Conservation (phyloP, 2,888 invertebrate species). For the Gortyna flavago region DNA sequence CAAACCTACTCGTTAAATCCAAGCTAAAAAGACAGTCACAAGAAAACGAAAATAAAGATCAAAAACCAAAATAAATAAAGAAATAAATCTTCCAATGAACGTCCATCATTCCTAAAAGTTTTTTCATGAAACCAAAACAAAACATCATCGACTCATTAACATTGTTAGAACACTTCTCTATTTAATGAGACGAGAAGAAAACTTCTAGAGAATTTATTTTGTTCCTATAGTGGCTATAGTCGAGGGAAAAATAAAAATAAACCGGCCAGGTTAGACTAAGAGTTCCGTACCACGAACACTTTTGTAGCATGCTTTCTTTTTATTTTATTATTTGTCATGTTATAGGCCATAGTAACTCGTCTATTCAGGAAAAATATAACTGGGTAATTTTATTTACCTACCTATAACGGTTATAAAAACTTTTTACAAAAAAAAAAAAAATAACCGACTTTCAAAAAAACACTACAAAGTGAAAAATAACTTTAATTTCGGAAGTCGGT, state of each 20-base stretch:
- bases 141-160: constrained; percentile 53
- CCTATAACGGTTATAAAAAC: too few relatives aligned
- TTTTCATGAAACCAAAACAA: constrained; percentile 6
- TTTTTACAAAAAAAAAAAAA: too few relatives aligned
- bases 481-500: too few relatives aligned
- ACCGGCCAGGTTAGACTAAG: neutral
- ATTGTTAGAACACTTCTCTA: constrained; percentile 31
- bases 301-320: neutral
- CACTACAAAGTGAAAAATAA: too few relatives aligned
- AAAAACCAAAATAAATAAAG: constrained; percentile 14
- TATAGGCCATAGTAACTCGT: neutral
- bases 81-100: constrained; percentile 14
- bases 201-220: constrained; percentile 55
- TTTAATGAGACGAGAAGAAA: constrained; percentile 47
- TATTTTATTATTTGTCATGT: neutral
- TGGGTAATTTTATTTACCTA: neutral
- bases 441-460: too few relatives aligned
- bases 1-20: neutral
- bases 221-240: constrained; percentile 15
- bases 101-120: constrained; percentile 13
- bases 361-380: neutral
- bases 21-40: neutral
- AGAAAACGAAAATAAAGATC: neutral
- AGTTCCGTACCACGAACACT: neutral
- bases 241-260: constrained; percentile 29